Base-by-base conservation (phyloP, 1,140 invertebrate species). In the Pachypeltis micranthus region DNA sequence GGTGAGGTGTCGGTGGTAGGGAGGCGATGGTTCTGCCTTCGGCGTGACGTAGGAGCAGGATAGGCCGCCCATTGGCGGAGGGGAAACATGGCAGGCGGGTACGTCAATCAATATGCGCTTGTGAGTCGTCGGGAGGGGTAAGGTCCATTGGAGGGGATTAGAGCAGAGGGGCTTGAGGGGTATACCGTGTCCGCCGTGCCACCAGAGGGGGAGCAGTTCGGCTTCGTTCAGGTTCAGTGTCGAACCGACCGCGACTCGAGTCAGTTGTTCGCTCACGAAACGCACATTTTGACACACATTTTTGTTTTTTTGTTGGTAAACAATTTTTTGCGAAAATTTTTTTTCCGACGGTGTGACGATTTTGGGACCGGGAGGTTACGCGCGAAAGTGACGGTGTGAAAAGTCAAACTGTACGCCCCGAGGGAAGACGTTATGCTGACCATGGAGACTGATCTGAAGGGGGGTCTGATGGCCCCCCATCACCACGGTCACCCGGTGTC, bases 361-460 rank as follows among this genome's bases (percentile, higher is more conserved):
- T 24, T 27, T 24, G 21, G 21, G 27, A 27, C 2, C 44, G 61
- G 21, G 28, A 14, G 14, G 24, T 31, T 19, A 28, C 24, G 19
- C 27, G 34, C 31, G 60, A 31, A 28, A 57, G 26, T 57, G 54
- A 29, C 28, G 59, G 58, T 27, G 44, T 24, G n/a, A 54, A 19
- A 27, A 27, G 63, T 74, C 82, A 84, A 84, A 72, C 82, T 84
- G 83, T 85, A 83, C 81, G 79, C 80, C 69, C 81, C 79, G 73
- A 76, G 81, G 76, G 81, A 83, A 75, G 83, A 84, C 73, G 85
- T 85, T 69, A 90, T 90, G 87, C 79, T 90, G 75, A 90, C 87
- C 77, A 89, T 90, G 87, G 88, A 91, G 80, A 80, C 86, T 75
- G 88, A 91, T 75, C 79, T 90, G 74, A 91, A 91, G 75, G 87